Percentiles rank a stretch among this genome's conserved stretches.
Conservation (phyloP, 2,113 vertebrate genomes). For the Varanus komodoensis region DNA sequence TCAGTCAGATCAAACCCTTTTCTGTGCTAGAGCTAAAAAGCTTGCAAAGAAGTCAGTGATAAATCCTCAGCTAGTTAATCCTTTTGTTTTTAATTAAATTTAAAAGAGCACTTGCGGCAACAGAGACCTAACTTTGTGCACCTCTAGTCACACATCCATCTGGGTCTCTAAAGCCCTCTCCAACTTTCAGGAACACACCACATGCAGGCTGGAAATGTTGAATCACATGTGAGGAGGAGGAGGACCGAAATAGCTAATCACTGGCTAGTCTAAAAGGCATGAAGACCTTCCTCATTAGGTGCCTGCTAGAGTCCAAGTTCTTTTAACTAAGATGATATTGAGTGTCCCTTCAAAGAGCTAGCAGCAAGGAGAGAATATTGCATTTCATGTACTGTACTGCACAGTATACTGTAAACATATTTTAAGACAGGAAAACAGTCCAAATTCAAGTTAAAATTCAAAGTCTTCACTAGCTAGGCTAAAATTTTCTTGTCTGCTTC, state of each 20-base stretch:
- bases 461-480: not conserved
- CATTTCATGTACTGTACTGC: slow-evolving; percentile 14
- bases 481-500: not conserved
- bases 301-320: slow-evolving; percentile 14
- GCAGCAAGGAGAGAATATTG: not conserved
- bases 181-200: slow-evolving; percentile 70
- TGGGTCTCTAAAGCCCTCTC: slow-evolving; percentile 74
- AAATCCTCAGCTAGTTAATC: slow-evolving; percentile 68
- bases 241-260: slow-evolving; percentile 51
- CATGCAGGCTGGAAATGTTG: slow-evolving; percentile 66
- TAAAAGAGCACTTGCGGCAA: slow-evolving; percentile 63
- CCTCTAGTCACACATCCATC: slow-evolving; percentile 73
- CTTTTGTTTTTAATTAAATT: slow-evolving; percentile 78
- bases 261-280: slow-evolving; percentile 52
- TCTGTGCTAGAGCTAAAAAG: not conserved
- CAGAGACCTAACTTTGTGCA: slow-evolving; percentile 59
- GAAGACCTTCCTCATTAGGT: slow-evolving; percentile 33
- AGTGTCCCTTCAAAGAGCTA: not conserved
- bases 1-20: slow-evolving; percentile 16
- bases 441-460: slow-evolving; percentile 24
- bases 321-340: slow-evolving; percentile 3
- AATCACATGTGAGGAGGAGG: slow-evolving; percentile 42
- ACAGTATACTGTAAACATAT: slow-evolving; percentile 27
- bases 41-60: slow-evolving; percentile 21
- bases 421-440: slow-evolving; percentile 35